phyloP scores from a whole-genome alignment of 2,797 vertebrate species.

The Xenops minutus region DNA sequence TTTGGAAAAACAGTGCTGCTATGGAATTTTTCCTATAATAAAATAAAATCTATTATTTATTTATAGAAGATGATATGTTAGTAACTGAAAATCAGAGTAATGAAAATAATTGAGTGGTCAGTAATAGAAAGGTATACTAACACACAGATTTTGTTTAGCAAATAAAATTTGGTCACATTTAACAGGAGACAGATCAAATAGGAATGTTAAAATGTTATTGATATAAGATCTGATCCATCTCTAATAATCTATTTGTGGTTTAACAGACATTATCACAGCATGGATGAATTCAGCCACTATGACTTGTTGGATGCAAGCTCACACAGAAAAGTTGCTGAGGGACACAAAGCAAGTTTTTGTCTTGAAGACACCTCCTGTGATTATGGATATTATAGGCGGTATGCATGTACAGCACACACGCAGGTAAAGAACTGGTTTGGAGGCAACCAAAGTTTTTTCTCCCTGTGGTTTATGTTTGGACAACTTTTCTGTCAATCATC shows the following conservation, averaged over 20 bases:
- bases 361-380: slow-evolving; percentile 97
- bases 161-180: neutral
- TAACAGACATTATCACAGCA: slow-evolving; percentile 94
- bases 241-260: neutral
- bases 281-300: slow-evolving; percentile 99
- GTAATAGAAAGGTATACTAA: neutral
- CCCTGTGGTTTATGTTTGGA: neutral
- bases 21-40: neutral
- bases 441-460: neutral
- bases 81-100: neutral
- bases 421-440: slow-evolving; percentile 78
- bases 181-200: neutral
- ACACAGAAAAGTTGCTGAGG: slow-evolving; percentile 91
- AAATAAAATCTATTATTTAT: neutral
- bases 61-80: neutral
- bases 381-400: slow-evolving; percentile 94
- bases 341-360: slow-evolving; percentile 98
- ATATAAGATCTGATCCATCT: neutral
- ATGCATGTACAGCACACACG: slow-evolving; percentile 92
- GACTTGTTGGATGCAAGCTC: slow-evolving; percentile 89
- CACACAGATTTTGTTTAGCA: neutral
- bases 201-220: neutral
- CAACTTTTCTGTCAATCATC: neutral
- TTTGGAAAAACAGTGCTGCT: neutral
- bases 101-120: neutral